phyloP scores from a whole-genome alignment of 2,113 vertebrate species.

The Triplophysa siluroides region DNA sequence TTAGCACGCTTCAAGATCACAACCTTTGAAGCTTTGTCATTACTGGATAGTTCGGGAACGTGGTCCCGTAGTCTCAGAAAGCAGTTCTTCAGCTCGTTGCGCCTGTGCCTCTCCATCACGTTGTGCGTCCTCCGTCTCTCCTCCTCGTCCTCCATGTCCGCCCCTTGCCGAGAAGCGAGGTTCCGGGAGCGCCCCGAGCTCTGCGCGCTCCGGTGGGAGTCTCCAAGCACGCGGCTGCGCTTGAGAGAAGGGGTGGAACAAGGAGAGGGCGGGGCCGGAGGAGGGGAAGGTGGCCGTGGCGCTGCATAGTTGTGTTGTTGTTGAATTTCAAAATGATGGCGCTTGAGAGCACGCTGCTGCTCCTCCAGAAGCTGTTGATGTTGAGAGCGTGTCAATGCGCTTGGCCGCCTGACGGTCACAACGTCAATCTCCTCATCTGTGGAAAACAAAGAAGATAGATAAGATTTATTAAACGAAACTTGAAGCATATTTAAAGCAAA shows the following conservation, averaged over 20 bases:
- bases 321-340: constrained; percentile 73
- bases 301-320: constrained; percentile 81
- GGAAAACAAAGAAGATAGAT: background rate
- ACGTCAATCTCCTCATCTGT: constrained; percentile 82
- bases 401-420: constrained; percentile 69
- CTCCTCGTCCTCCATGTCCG: constrained; percentile 73
- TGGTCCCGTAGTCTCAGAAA: constrained; percentile 75
- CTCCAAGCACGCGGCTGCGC: constrained; percentile 56
- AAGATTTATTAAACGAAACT: background rate
- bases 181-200: constrained; percentile 50
- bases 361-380: constrained; percentile 46
- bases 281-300: constrained; percentile 68
- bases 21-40: constrained; percentile 81
- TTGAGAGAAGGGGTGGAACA: constrained; percentile 50
- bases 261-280: constrained; percentile 36
- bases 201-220: constrained; percentile 40
- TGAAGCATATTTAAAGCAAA: background rate
- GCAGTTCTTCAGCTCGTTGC: constrained; percentile 80
- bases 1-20: constrained; percentile 78
- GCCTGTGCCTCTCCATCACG: constrained; percentile 79
- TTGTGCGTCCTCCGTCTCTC: constrained; percentile 78
- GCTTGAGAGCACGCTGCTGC: constrained; percentile 59
- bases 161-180: constrained; percentile 32
- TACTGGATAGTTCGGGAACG: constrained; percentile 76
- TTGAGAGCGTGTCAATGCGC: constrained; percentile 50